Conservation (phyloP, 2,888 invertebrate species). For the Caenorhabditis plicata region DNA sequence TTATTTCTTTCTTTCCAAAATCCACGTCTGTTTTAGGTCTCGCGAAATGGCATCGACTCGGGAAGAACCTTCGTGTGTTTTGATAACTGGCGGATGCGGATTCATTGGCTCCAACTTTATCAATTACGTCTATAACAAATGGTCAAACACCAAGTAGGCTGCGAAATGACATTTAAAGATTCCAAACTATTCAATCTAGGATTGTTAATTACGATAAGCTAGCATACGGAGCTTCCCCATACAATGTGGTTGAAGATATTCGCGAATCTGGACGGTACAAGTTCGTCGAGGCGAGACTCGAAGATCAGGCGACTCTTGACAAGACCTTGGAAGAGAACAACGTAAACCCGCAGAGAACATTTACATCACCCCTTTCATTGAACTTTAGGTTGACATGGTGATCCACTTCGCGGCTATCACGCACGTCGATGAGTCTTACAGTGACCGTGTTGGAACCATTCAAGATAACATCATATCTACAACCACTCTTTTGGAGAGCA, state of each 20-base stretch:
- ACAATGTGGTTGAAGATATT: conserved; percentile 32
- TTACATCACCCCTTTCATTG: background rate
- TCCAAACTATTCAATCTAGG: conserved; percentile 21
- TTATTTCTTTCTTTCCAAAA: too few relatives aligned
- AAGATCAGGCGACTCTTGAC: conserved; percentile 49
- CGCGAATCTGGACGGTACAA: conserved; percentile 52
- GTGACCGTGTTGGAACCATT: conserved; percentile 62
- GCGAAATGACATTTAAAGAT: background rate
- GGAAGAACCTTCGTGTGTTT: conserved; percentile 47
- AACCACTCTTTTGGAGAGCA: conserved; percentile 59
- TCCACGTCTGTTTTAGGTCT: too few relatives aligned
- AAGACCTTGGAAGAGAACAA: conserved; percentile 46
- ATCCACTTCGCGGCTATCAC: conserved; percentile 65
- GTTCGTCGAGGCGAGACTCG: conserved; percentile 55
- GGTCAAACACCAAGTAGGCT: conserved; percentile 55
- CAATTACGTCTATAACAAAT: conserved; percentile 57
- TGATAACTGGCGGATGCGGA: conserved; percentile 64
- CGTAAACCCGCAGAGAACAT: conserved; percentile 13
- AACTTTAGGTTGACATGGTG: conserved; percentile 52
- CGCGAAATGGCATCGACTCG: conserved; percentile 24
- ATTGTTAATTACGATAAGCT: conserved; percentile 62
- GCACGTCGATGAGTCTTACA: conserved; percentile 65
- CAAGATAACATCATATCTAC: conserved; percentile 63
- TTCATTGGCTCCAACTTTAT: conserved; percentile 65
- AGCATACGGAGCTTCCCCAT: conserved; percentile 54